Percentiles rank a stretch among this genome's conserved stretches.
These are phyloP conservation scores for Bambusicola thoracicus DNA, from an alignment of 2,113 vertebrate species.

Conservation along the genomic window DNA sequence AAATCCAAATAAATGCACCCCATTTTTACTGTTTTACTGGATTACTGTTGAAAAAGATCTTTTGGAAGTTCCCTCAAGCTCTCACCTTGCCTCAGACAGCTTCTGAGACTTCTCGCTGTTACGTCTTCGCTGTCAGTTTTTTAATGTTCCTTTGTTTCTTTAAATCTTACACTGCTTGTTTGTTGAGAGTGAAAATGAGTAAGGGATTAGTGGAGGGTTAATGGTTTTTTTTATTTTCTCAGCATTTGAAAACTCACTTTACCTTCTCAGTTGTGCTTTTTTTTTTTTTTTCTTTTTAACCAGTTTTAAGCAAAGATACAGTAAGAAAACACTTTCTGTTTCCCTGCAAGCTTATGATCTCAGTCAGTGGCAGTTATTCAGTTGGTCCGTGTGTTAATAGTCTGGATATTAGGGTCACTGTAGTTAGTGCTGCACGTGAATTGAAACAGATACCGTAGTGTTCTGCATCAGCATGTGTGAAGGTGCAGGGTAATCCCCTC, in stretches of 20 bases:
- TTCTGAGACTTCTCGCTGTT: neutral
- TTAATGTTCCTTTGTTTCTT: neutral
- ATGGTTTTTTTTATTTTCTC: too few relatives aligned
- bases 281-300: neutral
- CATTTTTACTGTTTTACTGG: too few relatives aligned
- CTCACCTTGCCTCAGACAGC: neutral
- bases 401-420: neutral
- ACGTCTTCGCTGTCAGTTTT: rapidly evolving
- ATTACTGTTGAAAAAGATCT: neutral
- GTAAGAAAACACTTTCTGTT: neutral
- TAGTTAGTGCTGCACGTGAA: neutral
- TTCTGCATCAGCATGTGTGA: neutral
- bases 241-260: neutral
- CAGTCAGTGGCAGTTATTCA: neutral
- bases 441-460: neutral
- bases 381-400: neutral
- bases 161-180: neutral
- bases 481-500: neutral
- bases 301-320: neutral
- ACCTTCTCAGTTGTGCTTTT: neutral
- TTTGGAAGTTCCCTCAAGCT: neutral
- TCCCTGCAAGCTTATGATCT: neutral
- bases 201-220: neutral
- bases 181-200: neutral
- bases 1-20: neutral